Base-by-base conservation (phyloP, 1,140 invertebrate genomes). In the Lordiphosa collinella region DNA sequence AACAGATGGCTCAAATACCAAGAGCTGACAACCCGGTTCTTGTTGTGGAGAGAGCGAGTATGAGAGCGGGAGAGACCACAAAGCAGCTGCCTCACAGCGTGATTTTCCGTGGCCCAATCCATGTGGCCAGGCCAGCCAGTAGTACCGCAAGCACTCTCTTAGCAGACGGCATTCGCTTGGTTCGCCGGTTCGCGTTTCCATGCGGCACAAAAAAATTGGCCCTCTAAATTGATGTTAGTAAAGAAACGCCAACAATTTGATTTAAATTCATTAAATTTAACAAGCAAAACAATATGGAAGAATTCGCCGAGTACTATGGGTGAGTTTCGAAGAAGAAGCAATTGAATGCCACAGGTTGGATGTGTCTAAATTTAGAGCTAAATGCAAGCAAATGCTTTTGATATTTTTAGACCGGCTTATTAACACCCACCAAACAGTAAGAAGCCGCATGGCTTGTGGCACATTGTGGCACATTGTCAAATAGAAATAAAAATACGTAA, bases 291-390 rank as follows among this genome's bases (percentile, higher is more conserved):
- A 68, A 38, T 34, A 68, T 68, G 64, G 64, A 68, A 55, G 64
- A 68, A 64, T 68, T 68, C 5, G 64, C 64, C 36, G 64, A 68
- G 47, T 68, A 52, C 43, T 68, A 67, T 43, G 64, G 64, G 64
- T 68, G 34, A 68, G 64, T 67, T 16, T 3, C 11, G 10, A 11
- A 25, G 16, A 5, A 38, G 40, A 34, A 16, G n/a, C 14, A 25
- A 11, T 14, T 16, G 48, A 55, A 43, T 59, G 64, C 72, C 61
- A 65, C 59, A 60, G 60, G 54, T 70, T 13, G 29, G 2, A 8
- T 8, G 5, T 32, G 51, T 49, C 72, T 75, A 75, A 75, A 75
- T 70, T 75, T 75, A 75, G 72, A 59, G 36, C 46, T 46, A 50
- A 66, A 48, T 70, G 71, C 66, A 69, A 68, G 68, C 55, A 49